A percentile compares a stretch with the other conserved stretches of the same genome.
These are phyloP conservation scores for Griposia aprilina DNA, from an alignment of 2,888 invertebrate genomes.

Conservation along the genomic window DNA sequence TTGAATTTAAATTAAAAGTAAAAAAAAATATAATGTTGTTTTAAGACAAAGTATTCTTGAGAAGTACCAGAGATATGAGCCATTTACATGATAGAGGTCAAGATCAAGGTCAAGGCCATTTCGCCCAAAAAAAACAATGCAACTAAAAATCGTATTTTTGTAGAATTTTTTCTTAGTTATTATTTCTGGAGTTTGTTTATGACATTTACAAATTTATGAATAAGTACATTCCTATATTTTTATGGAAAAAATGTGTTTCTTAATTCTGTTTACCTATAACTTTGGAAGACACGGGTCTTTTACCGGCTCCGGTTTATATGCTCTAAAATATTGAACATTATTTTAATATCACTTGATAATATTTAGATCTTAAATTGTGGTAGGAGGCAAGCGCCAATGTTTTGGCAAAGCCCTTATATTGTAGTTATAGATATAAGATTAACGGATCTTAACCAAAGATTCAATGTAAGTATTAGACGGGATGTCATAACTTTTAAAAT, in stretches of 20 bases:
- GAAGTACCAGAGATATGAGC: conserved; percentile 18
- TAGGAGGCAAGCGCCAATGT: conserved; percentile 17
- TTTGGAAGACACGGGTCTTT: background rate
- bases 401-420: background rate
- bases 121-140: conserved; percentile 11
- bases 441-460: conserved; percentile 59
- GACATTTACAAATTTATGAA: background rate
- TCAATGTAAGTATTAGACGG: conserved; percentile 47
- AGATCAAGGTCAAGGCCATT: conserved; percentile 7
- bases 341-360: conserved; percentile 19
- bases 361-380: conserved; percentile 39
- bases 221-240: conserved; percentile 23
- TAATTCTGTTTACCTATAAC: background rate
- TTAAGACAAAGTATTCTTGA: conserved; percentile 19
- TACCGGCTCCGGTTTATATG: conserved; percentile 43
- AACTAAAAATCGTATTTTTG: conserved; percentile 35
- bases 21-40: conserved; percentile 5
- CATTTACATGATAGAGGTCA: background rate
- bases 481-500: conserved; percentile 9
- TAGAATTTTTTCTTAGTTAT: conserved; percentile 32
- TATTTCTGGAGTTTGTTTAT: background rate
- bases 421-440: conserved; percentile 43
- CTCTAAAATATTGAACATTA: conserved; percentile 28
- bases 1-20: background rate
- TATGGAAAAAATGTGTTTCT: background rate